Evolutionary conservation across 2,888 invertebrate genomes (phyloP).

Genomic region (Thera obeliscata): DNA sequence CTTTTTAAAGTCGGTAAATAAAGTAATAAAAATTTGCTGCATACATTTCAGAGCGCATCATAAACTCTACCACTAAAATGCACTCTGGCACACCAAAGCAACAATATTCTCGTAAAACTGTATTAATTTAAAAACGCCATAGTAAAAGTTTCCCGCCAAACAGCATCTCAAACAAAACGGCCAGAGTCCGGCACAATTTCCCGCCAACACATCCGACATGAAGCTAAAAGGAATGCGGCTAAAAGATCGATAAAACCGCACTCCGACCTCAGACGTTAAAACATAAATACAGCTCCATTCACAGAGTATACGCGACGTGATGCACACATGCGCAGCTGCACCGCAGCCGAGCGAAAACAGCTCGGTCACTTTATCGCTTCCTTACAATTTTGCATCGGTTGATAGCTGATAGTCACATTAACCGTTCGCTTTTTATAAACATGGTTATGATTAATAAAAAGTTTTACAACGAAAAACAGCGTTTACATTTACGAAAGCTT

Average conservation of each 20-base stretch:
- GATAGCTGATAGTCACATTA: no score
- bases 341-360: neutral
- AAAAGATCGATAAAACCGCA: conserved; percentile 68
- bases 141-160: neutral
- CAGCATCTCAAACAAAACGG: neutral
- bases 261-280: conserved; percentile 58
- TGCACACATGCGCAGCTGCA: conserved; percentile 52
- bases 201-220: conserved; percentile 51
- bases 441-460: no score
- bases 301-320: conserved; percentile 59
- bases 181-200: conserved; percentile 38
- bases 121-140: neutral
- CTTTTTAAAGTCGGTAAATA: neutral
- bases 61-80: neutral
- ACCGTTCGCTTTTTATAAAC: no score
- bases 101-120: neutral
- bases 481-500: no score
- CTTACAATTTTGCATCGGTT: neutral
- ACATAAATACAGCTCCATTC: conserved; percentile 69
- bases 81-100: neutral
- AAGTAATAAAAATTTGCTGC: neutral
- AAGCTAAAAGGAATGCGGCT: conserved; percentile 47
- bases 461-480: no score
- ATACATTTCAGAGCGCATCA: neutral
- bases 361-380: neutral